Evolutionary conservation across 2,797 vertebrate genomes (phyloP), one percentile per base, ranked within the genome.

Genomic region (Telmatherina bonti): DNA sequence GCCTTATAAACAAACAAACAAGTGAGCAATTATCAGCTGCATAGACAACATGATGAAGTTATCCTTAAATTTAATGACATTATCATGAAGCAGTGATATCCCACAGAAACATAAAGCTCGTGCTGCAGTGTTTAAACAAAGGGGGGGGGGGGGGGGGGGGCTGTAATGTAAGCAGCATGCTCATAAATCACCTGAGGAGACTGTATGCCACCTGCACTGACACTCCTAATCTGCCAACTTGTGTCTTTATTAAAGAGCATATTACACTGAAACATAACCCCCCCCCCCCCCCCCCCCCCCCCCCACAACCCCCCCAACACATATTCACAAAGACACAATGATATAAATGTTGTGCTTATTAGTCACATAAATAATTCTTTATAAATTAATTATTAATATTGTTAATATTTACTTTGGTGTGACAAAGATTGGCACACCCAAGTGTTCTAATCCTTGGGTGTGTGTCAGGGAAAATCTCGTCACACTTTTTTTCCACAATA

Each of bases 111-210:
- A 73, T 83, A 83, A 82, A 35, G 61, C 82, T 67, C 70, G 76
- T 79, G 79, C 74, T 82, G 80, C 77, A 70, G 67, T 76, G 75
- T 70, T 78, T 75, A 67, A 26, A 55, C 60, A 54, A 77, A 70
- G 72, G 82, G 76, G 76, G 81, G 87, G 85, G 74, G 60, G 61
- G 79, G 75, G 78, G 78, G 27, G 77, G 76, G 87, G 81, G 86
- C 88, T 27, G 26, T 89, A 88, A 93, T 91, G 85, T 91, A 92
- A 26, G 67, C 80, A 72, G 84, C 27, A 7, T 11, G 53, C 81
- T 88, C 89, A 89, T 93, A 93, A 94, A 95, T 95, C 94, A 95
- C 88, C 83, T 68, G 76, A 82, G 89, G 81, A 91, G 82, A 76
- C 86, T 78, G 85, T 22, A 71, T 76, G 85, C 78, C 82, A 84